phyloP scores from a whole-genome alignment of 1,140 invertebrate species.

The Heliconius nattereri region DNA sequence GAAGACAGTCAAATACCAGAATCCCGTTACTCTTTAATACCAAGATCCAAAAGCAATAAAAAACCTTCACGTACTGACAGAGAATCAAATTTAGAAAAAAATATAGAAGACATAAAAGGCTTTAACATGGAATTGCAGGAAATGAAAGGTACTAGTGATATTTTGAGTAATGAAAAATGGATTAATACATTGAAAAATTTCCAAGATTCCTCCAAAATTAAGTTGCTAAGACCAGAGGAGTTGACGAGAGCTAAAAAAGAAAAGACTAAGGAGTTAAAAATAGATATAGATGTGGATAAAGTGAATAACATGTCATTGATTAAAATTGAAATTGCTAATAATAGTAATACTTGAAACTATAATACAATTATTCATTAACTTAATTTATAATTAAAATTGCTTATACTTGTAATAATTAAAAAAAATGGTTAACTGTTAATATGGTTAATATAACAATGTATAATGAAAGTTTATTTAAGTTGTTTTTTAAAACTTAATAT shows the following conservation, averaged over 20 bases:
- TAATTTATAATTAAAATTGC: no score
- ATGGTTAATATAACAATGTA: neutral
- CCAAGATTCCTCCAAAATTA: slow-evolving; percentile 47
- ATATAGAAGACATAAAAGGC: slow-evolving; percentile 50
- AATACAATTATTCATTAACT: neutral
- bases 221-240: slow-evolving; percentile 54
- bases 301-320: slow-evolving; percentile 32
- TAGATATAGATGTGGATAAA: slow-evolving; percentile 51
- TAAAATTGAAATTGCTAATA: slow-evolving; percentile 36
- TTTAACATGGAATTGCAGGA: slow-evolving; percentile 44
- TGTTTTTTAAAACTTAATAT: neutral
- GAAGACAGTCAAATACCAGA: slow-evolving; percentile 46
- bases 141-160: slow-evolving; percentile 26
- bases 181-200: slow-evolving; percentile 55
- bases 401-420: no score
- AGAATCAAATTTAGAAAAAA: slow-evolving; percentile 43
- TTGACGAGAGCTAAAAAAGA: slow-evolving; percentile 42
- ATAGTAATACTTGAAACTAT: neutral
- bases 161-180: slow-evolving; percentile 57
- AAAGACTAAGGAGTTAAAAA: slow-evolving; percentile 51
- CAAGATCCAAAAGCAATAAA: slow-evolving; percentile 14
- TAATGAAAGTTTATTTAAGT: neutral
- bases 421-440: no score
- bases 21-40: neutral
- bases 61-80: slow-evolving; percentile 23